These are phyloP conservation scores for Ornithoptera alexandrae DNA, from an alignment of 2,888 invertebrate genomes.

Conservation along the genomic window DNA sequence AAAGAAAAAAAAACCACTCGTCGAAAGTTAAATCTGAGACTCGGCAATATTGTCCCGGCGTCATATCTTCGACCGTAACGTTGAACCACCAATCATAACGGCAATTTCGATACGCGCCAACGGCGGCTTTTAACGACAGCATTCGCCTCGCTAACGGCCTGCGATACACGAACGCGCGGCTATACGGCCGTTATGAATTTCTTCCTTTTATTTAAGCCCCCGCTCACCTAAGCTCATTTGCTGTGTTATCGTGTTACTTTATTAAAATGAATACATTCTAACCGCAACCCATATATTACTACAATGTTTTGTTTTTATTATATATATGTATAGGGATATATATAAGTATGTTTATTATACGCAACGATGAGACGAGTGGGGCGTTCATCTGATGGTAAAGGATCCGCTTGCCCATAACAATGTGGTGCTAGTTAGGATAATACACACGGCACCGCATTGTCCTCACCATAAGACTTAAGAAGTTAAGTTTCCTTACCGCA, in stretches of 20 bases:
- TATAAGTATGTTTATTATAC: too few species aligned
- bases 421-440: too few species aligned
- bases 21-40: slow-evolving; percentile 35
- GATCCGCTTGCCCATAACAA: too few species aligned
- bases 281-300: slow-evolving; percentile 4
- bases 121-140: slow-evolving; percentile 55
- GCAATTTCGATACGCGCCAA: slow-evolving; percentile 61
- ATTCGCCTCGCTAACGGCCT: slow-evolving; percentile 51
- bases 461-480: too few species aligned
- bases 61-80: slow-evolving; percentile 43
- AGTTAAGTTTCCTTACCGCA: too few species aligned
- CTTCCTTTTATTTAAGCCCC: slow-evolving; percentile 57
- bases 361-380: too few species aligned
- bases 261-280: slow-evolving; percentile 20
- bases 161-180: slow-evolving; percentile 46
- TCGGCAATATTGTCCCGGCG: slow-evolving; percentile 40
- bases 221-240: slow-evolving; percentile 43
- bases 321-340: too few species aligned
- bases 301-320: slow-evolving; percentile 7
- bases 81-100: slow-evolving; percentile 63
- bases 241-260: slow-evolving; percentile 27
- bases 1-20: slow-evolving; percentile 6
- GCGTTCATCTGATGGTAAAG: too few species aligned
- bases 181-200: slow-evolving; percentile 61
- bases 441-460: too few species aligned